Percentiles rank a stretch among this genome's conserved stretches.
These are phyloP conservation scores for Bubo bubo DNA, from an alignment of 2,113 vertebrate species.

Conservation along the genomic window DNA sequence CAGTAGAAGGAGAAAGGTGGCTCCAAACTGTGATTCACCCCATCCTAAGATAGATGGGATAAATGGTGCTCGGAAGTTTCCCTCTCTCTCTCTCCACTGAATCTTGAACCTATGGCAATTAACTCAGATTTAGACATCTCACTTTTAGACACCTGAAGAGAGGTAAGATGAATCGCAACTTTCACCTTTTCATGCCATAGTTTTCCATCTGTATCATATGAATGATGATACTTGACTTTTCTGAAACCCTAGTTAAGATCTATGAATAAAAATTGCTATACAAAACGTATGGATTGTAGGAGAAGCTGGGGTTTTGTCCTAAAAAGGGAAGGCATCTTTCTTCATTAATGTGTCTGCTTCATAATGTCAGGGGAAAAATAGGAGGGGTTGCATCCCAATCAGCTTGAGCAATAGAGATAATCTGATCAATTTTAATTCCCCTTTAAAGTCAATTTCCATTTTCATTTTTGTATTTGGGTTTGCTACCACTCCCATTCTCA, in stretches of 20 bases:
- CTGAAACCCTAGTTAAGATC: not conserved
- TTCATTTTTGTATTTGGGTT: not conserved
- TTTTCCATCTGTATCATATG: not conserved
- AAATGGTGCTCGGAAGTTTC: not conserved
- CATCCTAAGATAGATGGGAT: not conserved
- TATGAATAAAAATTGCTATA: not conserved
- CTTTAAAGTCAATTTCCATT: not conserved
- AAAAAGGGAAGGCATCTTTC: not conserved
- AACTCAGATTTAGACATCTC: conserved; percentile 27
- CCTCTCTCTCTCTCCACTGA: not conserved
- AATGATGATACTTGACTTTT: conserved; percentile 12
- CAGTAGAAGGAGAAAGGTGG: not conserved
- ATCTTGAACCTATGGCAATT: not conserved
- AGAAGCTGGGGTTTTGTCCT: not conserved
- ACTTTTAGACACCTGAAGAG: not conserved
- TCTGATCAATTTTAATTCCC: not conserved
- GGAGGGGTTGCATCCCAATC: not conserved
- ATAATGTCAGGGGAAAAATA: not conserved
- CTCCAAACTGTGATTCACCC: not conserved
- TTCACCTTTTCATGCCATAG: conserved; percentile 20
- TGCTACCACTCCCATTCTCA: not conserved
- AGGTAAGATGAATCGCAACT: not conserved
- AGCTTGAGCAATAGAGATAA: not conserved
- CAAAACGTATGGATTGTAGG: not conserved
- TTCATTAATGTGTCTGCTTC: not conserved